Base-by-base conservation (phyloP, 2,797 vertebrate genomes). In the Rhadinocentrus ornatus region DNA sequence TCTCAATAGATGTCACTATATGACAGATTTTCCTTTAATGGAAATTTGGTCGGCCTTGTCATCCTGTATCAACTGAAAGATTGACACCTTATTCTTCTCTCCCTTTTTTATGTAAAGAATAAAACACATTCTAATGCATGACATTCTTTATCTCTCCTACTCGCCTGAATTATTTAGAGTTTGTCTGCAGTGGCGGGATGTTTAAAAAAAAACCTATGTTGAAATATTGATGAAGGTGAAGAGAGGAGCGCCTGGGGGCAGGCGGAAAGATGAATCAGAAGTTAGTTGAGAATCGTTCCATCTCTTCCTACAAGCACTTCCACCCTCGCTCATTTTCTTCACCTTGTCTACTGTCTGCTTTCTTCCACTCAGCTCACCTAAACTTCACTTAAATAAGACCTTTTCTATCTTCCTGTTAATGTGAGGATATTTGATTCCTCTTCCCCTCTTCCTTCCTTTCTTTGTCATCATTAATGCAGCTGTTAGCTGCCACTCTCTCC, bases 181-280 rank as follows among this genome's bases (percentile, higher is more conserved):
- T 82, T 86, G 89, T 91, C 83, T 71, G 78, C 75, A 75, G 87
- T 66, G 78, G 89, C 66, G 81, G 82, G 88, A 92, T 93, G 92
- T 93, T 94, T 94, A 91, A 94, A 94, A 41, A 37, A 93, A 94
- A 93, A 91, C 80, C 75, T 82, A 88, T 63, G 66, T 76, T 94
- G 89, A 95, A 95, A 95, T 93, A 95, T 95, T 95, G 89, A 95
- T 95, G 92, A 94, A 93, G 92, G 92, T 93, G 93, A 93, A 77
- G 84, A 87, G 90, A 86, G 78, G 79, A 87, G 90, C 60, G 83
- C 92, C 90, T 63, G 65, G 80, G 88, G 91, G 84, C 81, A 83
- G 88, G 78, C 77, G 83, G 86, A 84, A 86, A 87, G 91, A 94
- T 92, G 87, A 93, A 91, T 91, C 87, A 88, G 80, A 91, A 87